A percentile compares a stretch with the other conserved stretches of the same genome.
Evolutionary conservation across 2,888 invertebrate species (phyloP).

Genomic region (Tachystola acroxantha): DNA sequence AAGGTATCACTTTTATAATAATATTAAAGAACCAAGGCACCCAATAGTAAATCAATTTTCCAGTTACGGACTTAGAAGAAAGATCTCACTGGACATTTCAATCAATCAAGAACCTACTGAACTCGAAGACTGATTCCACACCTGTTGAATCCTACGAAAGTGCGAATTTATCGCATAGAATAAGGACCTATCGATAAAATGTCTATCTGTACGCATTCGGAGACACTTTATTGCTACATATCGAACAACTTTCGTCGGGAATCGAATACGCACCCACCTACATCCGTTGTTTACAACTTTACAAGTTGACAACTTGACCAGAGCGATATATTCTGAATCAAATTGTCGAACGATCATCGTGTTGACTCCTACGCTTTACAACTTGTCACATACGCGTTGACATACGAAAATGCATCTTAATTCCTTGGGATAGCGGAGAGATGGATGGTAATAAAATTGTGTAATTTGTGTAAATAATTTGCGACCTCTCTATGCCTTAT

Average conservation of each 20-base stretch:
- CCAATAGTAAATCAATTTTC: too few species aligned
- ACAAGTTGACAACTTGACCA: constrained; percentile 31
- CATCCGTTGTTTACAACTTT: constrained; percentile 56
- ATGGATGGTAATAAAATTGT: constrained; percentile 2
- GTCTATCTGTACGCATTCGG: neutral
- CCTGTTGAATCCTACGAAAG: neutral
- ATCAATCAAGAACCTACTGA: neutral
- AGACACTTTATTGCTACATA: constrained; percentile 37
- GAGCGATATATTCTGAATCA: constrained; percentile 65
- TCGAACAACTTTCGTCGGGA: constrained; percentile 48
- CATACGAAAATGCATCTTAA: constrained; percentile 29
- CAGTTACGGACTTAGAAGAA: too few species aligned
- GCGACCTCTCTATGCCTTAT: constrained; percentile 53
- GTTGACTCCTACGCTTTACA: constrained; percentile 57
- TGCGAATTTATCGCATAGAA: neutral
- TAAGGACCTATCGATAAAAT: neutral
- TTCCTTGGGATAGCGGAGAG: constrained; percentile 8
- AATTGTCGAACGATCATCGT: constrained; percentile 67
- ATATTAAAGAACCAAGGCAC: too few species aligned
- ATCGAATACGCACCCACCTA: constrained; percentile 58
- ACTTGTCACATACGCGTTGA: constrained; percentile 12
- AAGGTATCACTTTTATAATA: too few species aligned
- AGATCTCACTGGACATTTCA: too few species aligned
- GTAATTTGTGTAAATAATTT: constrained; percentile 43
- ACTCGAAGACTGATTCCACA: neutral